Percentiles rank a stretch among this genome's conserved stretches.
Conservation (phyloP, 1,140 invertebrate species). For the Pseudoatta argentina region DNA sequence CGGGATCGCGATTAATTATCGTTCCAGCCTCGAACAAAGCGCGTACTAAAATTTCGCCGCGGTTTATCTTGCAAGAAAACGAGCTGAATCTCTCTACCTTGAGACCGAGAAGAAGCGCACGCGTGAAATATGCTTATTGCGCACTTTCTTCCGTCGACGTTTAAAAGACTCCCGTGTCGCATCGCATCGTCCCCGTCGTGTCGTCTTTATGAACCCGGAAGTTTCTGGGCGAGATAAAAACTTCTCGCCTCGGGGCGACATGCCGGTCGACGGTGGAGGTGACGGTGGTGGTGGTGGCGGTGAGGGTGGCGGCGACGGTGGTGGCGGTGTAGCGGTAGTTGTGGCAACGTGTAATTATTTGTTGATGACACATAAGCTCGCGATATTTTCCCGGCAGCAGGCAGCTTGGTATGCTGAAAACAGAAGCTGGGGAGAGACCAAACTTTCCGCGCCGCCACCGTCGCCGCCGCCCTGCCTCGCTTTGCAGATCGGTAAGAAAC, state of each 20-base stretch:
- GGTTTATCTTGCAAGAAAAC: constrained; percentile 28
- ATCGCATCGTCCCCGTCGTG: constrained; percentile 28
- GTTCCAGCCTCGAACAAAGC: background rate
- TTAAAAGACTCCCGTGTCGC: constrained; percentile 57
- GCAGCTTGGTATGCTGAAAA: constrained; percentile 46
- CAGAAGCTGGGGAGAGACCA: constrained; percentile 12
- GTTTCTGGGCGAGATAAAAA: constrained; percentile 64
- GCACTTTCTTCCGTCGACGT: constrained; percentile 58
- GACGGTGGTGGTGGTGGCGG: background rate
- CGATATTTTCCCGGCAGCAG: constrained; percentile 59
- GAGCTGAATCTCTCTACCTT: background rate
- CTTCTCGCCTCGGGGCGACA: constrained; percentile 38
- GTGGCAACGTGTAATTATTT: constrained; percentile 68
- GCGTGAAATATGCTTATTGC: constrained; percentile 71
- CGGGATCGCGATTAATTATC: constrained; percentile 45
- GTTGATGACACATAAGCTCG: constrained; percentile 62
- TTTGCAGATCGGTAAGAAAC: constrained; percentile 72
- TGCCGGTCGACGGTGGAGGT: background rate
- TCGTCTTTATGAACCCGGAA: constrained; percentile 62
- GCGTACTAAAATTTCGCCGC: constrained; percentile 40
- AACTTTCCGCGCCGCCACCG: constrained; percentile 63
- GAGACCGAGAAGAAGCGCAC: constrained; percentile 21
- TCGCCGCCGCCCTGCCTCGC: constrained; percentile 4
- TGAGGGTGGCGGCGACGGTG: background rate
- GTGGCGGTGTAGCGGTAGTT: background rate